Evolutionary conservation across 2,888 invertebrate species (phyloP).

Genomic region (Gymnosoma rotundatum): DNA sequence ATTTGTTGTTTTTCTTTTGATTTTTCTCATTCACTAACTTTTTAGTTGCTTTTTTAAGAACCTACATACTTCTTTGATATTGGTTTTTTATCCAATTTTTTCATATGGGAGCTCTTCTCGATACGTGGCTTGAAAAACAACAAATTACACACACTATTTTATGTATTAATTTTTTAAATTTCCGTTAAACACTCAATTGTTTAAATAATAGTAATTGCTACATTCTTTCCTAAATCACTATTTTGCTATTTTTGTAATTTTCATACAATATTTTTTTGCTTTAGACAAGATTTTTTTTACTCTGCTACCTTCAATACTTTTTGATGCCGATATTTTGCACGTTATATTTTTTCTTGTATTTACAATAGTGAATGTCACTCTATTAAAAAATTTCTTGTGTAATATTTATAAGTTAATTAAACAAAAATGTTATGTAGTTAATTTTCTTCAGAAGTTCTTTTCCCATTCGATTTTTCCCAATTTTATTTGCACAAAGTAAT

Average conservation of each 20-base stretch:
- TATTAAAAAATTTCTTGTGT: slow-evolving; percentile 30
- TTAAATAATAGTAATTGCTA: slow-evolving; percentile 8
- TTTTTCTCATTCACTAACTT: slow-evolving; percentile 55
- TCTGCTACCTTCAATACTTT: slow-evolving; percentile 4
- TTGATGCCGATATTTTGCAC: background rate
- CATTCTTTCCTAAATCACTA: slow-evolving; percentile 34
- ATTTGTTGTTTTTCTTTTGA: slow-evolving; percentile 32
- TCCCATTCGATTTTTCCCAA: slow-evolving; percentile 72
- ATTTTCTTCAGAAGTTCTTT: slow-evolving; percentile 62
- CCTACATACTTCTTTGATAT: slow-evolving; percentile 44
- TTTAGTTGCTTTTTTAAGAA: slow-evolving; percentile 54
- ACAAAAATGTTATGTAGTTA: slow-evolving; percentile 24
- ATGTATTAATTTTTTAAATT: slow-evolving; percentile 19
- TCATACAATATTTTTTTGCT: slow-evolving; percentile 53
- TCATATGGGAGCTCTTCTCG: slow-evolving; percentile 35
- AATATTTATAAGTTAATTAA: slow-evolving; percentile 37
- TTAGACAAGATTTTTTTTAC: slow-evolving; percentile 39
- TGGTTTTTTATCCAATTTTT: slow-evolving; percentile 45
- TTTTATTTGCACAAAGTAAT: slow-evolving; percentile 65
- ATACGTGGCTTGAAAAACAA: slow-evolving; percentile 60
- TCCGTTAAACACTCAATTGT: slow-evolving; percentile 37
- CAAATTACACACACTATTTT: slow-evolving; percentile 15
- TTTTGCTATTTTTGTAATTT: slow-evolving; percentile 38
- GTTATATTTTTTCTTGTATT: background rate
- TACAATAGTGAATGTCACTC: background rate